A percentile compares a stretch with the other conserved stretches of the same genome.
Conservation (phyloP, 2,888 invertebrate genomes). For the Dasysyrphus albostriatus region DNA sequence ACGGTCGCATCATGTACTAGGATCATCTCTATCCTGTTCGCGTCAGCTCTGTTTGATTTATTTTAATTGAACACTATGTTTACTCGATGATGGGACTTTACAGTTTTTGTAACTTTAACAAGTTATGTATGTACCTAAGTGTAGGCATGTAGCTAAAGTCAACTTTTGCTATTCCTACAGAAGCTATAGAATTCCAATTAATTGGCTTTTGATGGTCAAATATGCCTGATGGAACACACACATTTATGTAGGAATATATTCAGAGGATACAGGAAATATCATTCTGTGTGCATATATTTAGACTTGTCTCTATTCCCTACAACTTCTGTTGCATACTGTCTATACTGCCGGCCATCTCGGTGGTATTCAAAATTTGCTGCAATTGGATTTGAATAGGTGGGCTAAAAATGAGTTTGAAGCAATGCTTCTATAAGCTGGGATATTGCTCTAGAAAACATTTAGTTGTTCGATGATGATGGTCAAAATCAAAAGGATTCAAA, state of each 20-base stretch:
- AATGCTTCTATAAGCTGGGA: constrained; percentile 22
- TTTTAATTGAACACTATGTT: constrained; percentile 68
- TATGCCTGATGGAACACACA: constrained; percentile 26
- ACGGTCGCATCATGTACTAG: constrained; percentile 39
- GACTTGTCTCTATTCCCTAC: background rate
- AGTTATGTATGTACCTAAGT: background rate
- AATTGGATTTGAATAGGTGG: constrained; percentile 12
- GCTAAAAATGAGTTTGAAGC: constrained; percentile 23
- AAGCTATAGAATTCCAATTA: constrained; percentile 68
- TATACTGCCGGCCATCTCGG: background rate
- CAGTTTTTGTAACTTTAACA: constrained; percentile 20
- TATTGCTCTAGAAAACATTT: constrained; percentile 34
- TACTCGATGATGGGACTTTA: constrained; percentile 47
- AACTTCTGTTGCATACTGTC: constrained; percentile 33
- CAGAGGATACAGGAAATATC: background rate
- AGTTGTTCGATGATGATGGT: constrained; percentile 19
- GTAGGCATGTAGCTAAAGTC: background rate
- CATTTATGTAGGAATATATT: constrained; percentile 1
- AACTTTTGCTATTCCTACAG: constrained; percentile 13
- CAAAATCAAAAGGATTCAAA: constrained; percentile 43
- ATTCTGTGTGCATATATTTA: background rate
- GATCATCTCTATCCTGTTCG: constrained; percentile 33
- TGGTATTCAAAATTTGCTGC: constrained; percentile 60
- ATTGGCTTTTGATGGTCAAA: constrained; percentile 73
- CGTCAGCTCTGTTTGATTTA: constrained; percentile 66